Evolutionary conservation across 2,113 vertebrate genomes (phyloP), one percentile per base, ranked within the genome.

Genomic region (Embiotoca jacksoni): DNA sequence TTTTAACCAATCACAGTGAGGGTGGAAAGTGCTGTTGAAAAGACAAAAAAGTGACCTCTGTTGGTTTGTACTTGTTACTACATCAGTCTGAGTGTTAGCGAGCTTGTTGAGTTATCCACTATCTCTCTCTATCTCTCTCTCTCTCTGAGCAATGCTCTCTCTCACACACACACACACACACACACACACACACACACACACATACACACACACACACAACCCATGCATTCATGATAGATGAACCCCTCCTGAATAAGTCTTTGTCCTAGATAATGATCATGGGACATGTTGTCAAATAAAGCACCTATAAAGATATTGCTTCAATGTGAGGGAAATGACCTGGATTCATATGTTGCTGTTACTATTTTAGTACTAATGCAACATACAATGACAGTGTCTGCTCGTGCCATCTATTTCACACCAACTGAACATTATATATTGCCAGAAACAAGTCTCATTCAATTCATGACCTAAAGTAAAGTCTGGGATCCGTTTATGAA

Each of bases 41-140:
- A 67, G 72, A 57, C 61, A 55, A 63, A 90, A 81, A 88, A 84
- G 83, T 53, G 80, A 89, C 93, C 91, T 92, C 93, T 93, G 85
- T 85, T 89, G 87, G 90, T 39, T 0, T 3, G 3, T 47, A 30
- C 5, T 1, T 67, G 77, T 52, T 62, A 92, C 72, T 88, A 66
- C 91, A 88, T 58, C 52, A 65, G 62, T 72, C 56, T 67, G 31
- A 72, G 46, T 53, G 41, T 62, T 58, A 7, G n/a, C 49, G 39
- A 15, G 30, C 30, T 31, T 23, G 54, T 61, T 56, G 33, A 36
- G 32, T 23, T 33, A 37, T 35, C 33, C 39, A 2, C 71, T 56
- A 2, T 16, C 60, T 15, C 52, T 44, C 60, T 57, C 23, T n/a
- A n/a, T n/a, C n/a, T 23, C 78, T 39, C 55, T 15, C 37, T 56